Base-by-base conservation (phyloP, 2,888 invertebrate genomes). In the Thalpophila matura region DNA sequence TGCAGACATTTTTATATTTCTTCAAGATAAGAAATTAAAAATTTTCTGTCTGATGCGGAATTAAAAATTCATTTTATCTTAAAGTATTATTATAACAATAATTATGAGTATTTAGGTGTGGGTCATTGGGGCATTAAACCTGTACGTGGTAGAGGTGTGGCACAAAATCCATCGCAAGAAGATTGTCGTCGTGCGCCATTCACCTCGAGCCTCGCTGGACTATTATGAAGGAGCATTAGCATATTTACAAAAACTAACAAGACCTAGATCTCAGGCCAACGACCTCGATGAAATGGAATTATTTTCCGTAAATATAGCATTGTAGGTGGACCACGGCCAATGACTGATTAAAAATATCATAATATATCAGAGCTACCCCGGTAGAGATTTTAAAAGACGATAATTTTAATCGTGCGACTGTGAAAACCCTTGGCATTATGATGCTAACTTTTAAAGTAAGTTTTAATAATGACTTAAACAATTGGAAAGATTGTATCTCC, bases 171-270 rank as follows among this genome's bases (percentile, higher is more conserved):
- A 84, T 80, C 76, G 77, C 58, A 74, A 79, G 77, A 78, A 81
- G 71, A 81, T 66, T 63, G 62, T 74, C 68, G 56, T 54, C 75
- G 77, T 68, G 71, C 71, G 69, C 70, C 77, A 76, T 81, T 85
- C 81, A 80, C 75, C 66, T 74, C 79, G 59, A 73, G 45, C 76
- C 74, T n/a, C n/a, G n/a, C n/a, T n/a, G n/a, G n/a, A n/a, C n/a
- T 74, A 66, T 73, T 74, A 79, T 80, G 67, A 69, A 79, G 69
- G 54, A 68, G 61, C 64, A 80, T 86, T 84, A 82, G 68, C 83
- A 84, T 86, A 83, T 82, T 79, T 81, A 81, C 75, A 76, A 76
- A 79, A 69, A 77, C 73, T 72, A 79, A 74, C 42, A 35, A 62
- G 20, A 77, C 75, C 77, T 78, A 79, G 72, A 79, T 81, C 59